Evolutionary conservation across 2,888 invertebrate genomes (phyloP).

Genomic region (Perdita meconis): DNA sequence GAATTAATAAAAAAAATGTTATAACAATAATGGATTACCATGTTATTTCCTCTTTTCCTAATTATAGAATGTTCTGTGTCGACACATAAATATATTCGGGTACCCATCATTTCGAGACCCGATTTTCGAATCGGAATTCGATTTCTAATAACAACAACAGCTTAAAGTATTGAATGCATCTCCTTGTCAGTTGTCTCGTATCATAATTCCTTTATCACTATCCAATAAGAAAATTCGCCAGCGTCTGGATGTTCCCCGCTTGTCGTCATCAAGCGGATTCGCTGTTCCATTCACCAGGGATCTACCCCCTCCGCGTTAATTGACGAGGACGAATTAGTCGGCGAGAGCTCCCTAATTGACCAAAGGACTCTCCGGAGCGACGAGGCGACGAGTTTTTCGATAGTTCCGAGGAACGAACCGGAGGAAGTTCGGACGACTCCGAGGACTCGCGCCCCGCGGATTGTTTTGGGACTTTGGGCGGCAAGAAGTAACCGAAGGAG

Average conservation of each 20-base stretch:
- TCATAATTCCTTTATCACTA: no score
- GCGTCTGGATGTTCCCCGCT: neutral
- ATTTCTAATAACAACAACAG: no score
- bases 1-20: no score
- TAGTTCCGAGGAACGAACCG: slow-evolving; percentile 54
- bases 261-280: slow-evolving; percentile 1
- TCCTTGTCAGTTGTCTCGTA: no score
- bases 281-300: neutral
- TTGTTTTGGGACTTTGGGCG: slow-evolving; percentile 25
- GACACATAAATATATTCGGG: no score
- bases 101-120: no score
- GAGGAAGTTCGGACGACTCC: slow-evolving; percentile 45
- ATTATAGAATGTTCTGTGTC: no score
- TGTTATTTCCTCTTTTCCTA: no score
- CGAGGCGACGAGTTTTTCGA: slow-evolving; percentile 63
- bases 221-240: neutral
- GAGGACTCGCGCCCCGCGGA: slow-evolving; percentile 24
- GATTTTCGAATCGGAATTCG: no score
- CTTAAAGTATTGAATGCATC: no score
- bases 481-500: slow-evolving; percentile 18
- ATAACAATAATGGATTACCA: no score
- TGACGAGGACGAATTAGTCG: slow-evolving; percentile 40
- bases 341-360: slow-evolving; percentile 57
- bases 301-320: slow-evolving; percentile 22
- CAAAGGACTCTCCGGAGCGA: slow-evolving; percentile 49